These are phyloP conservation scores for Hirtodrosophila cameraria DNA, from an alignment of 2,888 invertebrate genomes.

Conservation along the genomic window DNA sequence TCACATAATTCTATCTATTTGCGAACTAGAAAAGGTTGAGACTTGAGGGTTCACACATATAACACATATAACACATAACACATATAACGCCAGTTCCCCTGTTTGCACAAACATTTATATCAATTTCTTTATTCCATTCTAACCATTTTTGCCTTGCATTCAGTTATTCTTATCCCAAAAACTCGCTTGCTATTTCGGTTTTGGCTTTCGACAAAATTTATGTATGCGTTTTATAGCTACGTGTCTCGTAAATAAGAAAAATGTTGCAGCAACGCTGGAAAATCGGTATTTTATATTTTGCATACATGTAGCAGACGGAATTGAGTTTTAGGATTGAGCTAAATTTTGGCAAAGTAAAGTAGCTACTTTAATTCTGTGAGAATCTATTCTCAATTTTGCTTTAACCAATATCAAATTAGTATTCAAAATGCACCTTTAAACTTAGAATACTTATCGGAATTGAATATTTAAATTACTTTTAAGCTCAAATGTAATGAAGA, in stretches of 20 bases:
- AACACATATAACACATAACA: background rate
- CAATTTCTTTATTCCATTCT: slow-evolving; percentile 73
- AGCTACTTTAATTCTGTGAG: too few relatives aligned
- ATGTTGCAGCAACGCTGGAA: slow-evolving; percentile 68
- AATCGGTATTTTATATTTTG: slow-evolving; percentile 58
- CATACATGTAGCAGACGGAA: slow-evolving; percentile 13
- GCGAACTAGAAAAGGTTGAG: slow-evolving; percentile 15
- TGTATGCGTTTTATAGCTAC: slow-evolving; percentile 74
- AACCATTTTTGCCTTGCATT: slow-evolving; percentile 52
- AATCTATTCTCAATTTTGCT: slow-evolving; percentile 25
- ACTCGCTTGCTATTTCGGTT: slow-evolving; percentile 33
- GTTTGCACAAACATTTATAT: slow-evolving; percentile 69
- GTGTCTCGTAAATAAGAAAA: slow-evolving; percentile 77
- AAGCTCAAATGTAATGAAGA: too few relatives aligned
- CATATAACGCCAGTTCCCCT: slow-evolving; percentile 26
- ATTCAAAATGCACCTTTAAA: too few relatives aligned
- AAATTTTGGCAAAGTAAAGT: too few relatives aligned
- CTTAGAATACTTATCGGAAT: too few relatives aligned
- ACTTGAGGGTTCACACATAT: background rate
- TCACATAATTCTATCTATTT: slow-evolving; percentile 62
- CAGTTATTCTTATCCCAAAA: slow-evolving; percentile 23
- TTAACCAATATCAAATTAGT: too few relatives aligned
- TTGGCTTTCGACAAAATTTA: slow-evolving; percentile 60
- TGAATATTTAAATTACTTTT: too few relatives aligned
- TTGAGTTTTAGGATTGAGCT: background rate